Conservation (phyloP, 2,888 invertebrate species). For the Nemotelus nigrinus region DNA sequence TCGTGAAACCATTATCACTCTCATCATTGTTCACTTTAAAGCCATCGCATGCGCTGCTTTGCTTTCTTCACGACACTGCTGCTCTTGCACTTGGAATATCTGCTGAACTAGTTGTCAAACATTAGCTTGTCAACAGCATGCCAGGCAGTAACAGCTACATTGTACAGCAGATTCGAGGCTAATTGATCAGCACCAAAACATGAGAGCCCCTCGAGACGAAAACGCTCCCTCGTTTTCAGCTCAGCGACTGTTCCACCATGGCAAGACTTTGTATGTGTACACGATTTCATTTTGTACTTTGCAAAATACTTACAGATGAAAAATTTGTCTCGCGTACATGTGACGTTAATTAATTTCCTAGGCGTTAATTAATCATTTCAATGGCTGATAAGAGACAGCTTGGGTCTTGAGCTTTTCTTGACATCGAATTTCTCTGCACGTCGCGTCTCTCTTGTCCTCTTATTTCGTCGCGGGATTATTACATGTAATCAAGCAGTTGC, state of each 20-base stretch:
- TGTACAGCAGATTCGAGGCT: slow-evolving; percentile 34
- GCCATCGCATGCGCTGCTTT: no score
- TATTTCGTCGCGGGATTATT: neutral
- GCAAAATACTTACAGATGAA: slow-evolving; percentile 46
- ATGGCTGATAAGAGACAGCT: slow-evolving; percentile 49
- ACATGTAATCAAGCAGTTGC: no score
- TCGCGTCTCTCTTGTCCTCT: neutral
- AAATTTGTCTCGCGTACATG: slow-evolving; percentile 50
- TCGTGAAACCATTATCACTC: no score
- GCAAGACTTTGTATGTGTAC: neutral
- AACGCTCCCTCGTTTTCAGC: neutral
- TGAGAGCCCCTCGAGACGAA: neutral
- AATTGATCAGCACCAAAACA: slow-evolving; percentile 32
- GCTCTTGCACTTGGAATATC: slow-evolving; percentile 4
- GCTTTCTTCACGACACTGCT: neutral
- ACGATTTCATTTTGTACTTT: slow-evolving; percentile 36
- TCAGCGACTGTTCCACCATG: neutral
- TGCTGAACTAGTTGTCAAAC: slow-evolving; percentile 38
- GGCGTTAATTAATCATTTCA: slow-evolving; percentile 51
- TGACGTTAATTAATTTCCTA: slow-evolving; percentile 51
- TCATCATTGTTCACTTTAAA: no score
- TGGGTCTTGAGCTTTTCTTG: slow-evolving; percentile 49
- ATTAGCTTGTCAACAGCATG: slow-evolving; percentile 33
- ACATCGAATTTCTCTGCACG: slow-evolving; percentile 35
- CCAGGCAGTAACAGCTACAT: slow-evolving; percentile 11